Percentiles rank a stretch among this genome's conserved stretches.
Conservation (phyloP, 2,888 invertebrate species). For the Schizotus pectinicornis region DNA sequence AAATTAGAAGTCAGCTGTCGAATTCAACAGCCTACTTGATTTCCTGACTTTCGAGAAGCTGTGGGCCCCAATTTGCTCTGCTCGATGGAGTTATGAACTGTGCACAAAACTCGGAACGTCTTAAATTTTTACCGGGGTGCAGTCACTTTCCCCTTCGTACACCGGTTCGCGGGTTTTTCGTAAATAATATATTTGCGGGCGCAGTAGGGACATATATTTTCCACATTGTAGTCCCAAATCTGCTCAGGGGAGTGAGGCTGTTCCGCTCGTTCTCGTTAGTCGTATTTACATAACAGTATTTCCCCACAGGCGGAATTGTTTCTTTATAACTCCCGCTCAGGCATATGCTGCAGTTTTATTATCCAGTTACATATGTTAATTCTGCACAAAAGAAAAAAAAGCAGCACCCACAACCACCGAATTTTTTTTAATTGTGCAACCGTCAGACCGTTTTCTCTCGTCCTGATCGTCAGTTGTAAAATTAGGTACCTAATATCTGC, state of each 20-base stretch:
- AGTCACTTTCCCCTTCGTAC: not conserved
- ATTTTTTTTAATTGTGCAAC: not conserved
- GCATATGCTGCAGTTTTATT: slow-evolving; percentile 34
- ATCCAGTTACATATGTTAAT: slow-evolving; percentile 39
- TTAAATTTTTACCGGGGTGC: too few species aligned
- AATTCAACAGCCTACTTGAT: too few species aligned
- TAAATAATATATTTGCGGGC: slow-evolving; percentile 24
- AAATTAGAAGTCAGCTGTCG: too few species aligned
- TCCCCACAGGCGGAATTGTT: slow-evolving; percentile 40
- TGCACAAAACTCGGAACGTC: too few species aligned
- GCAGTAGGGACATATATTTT: slow-evolving; percentile 32
- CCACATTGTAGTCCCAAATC: slow-evolving; percentile 26
- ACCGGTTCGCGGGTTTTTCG: slow-evolving; percentile 9
- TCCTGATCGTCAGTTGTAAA: not conserved
- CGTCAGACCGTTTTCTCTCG: too few species aligned
- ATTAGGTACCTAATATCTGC: not conserved
- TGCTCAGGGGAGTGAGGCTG: slow-evolving; percentile 26
- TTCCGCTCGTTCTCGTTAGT: slow-evolving; percentile 35
- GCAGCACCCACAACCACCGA: too few species aligned
- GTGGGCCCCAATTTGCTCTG: too few species aligned
- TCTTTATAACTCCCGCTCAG: slow-evolving; percentile 29
- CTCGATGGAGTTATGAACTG: too few species aligned
- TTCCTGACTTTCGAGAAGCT: too few species aligned
- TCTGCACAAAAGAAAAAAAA: slow-evolving; percentile 5
- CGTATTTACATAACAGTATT: slow-evolving; percentile 38